These are phyloP conservation scores for Drosophila kuntzei DNA, from an alignment of 2,888 invertebrate species.

Conservation along the genomic window DNA sequence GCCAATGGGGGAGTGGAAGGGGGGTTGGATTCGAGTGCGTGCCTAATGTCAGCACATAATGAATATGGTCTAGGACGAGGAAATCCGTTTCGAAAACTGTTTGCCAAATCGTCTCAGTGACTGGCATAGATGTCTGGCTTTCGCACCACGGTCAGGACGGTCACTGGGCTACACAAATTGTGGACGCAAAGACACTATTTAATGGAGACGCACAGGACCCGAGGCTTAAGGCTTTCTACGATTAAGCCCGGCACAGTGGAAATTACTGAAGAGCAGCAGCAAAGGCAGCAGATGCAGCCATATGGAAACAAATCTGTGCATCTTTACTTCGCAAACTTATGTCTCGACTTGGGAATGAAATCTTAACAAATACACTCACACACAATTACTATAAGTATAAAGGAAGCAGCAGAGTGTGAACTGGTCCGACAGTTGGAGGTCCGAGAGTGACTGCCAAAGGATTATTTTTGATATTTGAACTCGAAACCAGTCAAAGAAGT, in stretches of 20 bases:
- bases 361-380: background rate
- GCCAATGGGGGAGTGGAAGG: no score
- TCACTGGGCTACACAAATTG: constrained; percentile 15
- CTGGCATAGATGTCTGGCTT: constrained; percentile 20
- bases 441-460: constrained; percentile 1
- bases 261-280: constrained; percentile 7
- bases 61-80: constrained; percentile 47
- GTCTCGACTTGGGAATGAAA: background rate
- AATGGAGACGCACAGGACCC: constrained; percentile 1
- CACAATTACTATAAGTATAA: background rate
- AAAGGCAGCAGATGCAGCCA: constrained; percentile 4
- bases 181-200: constrained; percentile 12
- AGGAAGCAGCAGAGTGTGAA: background rate
- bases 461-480: constrained; percentile 18
- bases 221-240: constrained; percentile 25
- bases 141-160: constrained; percentile 15
- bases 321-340: constrained; percentile 10
- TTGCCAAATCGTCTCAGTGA: constrained; percentile 46
- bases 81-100: constrained; percentile 56
- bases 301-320: constrained; percentile 21
- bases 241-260: constrained; percentile 15
- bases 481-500: background rate
- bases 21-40: constrained; percentile 31
- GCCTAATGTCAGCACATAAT: constrained; percentile 65
- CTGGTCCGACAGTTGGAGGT: background rate